phyloP scores from a whole-genome alignment of 2,797 vertebrate genomes.

The Clarias platycephalus region DNA sequence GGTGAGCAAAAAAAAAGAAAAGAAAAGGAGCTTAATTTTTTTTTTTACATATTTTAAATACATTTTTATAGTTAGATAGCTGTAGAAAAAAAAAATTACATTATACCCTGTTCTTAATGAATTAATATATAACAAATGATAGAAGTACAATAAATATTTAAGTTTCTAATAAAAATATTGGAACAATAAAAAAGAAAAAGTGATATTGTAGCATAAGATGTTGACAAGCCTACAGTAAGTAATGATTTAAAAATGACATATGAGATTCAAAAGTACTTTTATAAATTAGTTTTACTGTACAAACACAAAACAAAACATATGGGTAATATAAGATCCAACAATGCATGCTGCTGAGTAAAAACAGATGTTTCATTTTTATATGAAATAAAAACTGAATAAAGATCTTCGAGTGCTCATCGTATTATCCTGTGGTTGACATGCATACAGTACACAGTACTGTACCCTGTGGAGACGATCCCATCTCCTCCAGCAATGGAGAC shows the following conservation, averaged over 20 bases:
- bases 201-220: background rate
- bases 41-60: too few relatives aligned
- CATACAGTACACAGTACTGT: slow-evolving; percentile 23
- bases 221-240: background rate
- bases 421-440: slow-evolving; percentile 18
- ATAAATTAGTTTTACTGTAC: background rate
- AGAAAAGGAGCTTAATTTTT: background rate
- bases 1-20: background rate
- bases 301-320: background rate
- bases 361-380: too few relatives aligned
- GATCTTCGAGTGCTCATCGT: background rate
- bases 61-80: background rate
- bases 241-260: background rate
- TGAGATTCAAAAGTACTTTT: background rate
- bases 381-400: background rate
- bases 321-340: background rate
- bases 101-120: too few relatives aligned
- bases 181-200: background rate
- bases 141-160: background rate
- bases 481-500: slow-evolving; percentile 17
- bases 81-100: background rate
- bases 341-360: background rate
- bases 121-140: background rate
- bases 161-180: background rate
- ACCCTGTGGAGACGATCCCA: slow-evolving; percentile 13